Evolutionary conservation across 2,113 vertebrate species (phyloP), one percentile per base, ranked within the genome.

Genomic region (Zapornia atra): DNA sequence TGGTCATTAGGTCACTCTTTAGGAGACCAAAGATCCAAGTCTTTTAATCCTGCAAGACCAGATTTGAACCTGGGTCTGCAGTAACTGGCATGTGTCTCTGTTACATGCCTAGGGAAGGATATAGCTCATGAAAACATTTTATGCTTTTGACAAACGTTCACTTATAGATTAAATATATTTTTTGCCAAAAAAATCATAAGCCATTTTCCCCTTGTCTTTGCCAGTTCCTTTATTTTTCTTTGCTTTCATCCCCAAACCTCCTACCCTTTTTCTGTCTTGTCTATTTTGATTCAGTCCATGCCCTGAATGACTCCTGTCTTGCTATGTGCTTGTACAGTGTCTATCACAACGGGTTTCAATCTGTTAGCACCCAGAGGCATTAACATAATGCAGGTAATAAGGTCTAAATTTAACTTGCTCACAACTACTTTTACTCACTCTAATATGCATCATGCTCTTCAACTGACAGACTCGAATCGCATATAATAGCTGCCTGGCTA

Each of bases 341-440:
- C 95, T 94, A 33, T 94, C 96, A 95, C 65, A 42, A 64, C 7
- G 7, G 36, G 21, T 95, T 48, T 92, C 95, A 96, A 12, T 95
- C 94, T 96, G 96, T 92, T 93, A 69, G 94, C 95, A 93, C 90
- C 96, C 91, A 92, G 66, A 94, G 90, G 92, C 92, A 97, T 96
- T 96, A 96, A 91, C 96, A 96, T 94, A 94, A 96, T 93, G 86
- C 95, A 95, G 95, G 95, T 97, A 95, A 96, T 97, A 89, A 91
- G 88, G 83, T 85, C 92, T 96, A 96, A 94, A 96, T 96, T 94
- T 97, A 96, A 94, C 88, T 94, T 87, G 95, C 91, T 94, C 94
- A 76, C 88, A 96, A 90, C 95, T 94, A 71, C 94, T 94, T 93
- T 96, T 93, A 72, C 80, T 59, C 88, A 46, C 83, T 92, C 92